Conservation (phyloP, 2,888 invertebrate species). For the Ariolimax columbianus region DNA sequence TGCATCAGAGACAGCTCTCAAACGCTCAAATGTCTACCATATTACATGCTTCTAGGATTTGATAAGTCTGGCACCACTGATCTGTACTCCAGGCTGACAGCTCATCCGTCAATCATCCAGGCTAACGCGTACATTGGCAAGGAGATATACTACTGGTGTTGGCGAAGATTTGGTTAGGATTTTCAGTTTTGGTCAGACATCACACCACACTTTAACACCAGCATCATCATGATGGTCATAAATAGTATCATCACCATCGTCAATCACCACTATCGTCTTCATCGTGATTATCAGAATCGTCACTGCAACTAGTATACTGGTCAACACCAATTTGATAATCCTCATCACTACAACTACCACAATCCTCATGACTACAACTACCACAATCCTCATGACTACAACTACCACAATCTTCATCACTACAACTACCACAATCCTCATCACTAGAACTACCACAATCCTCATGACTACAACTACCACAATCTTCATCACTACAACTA, state of each 20-base stretch:
- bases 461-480: no score
- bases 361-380: no score
- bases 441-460: no score
- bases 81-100: slow-evolving; percentile 59
- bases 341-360: no score
- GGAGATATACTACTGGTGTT: slow-evolving; percentile 70
- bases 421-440: no score
- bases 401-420: no score
- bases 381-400: no score
- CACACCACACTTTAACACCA: no score
- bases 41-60: slow-evolving; percentile 69
- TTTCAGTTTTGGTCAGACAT: not conserved
- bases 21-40: slow-evolving; percentile 61
- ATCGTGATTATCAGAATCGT: not conserved
- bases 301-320: no score
- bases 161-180: slow-evolving; percentile 63
- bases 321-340: no score
- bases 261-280: not conserved
- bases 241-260: not conserved
- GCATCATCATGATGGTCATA: no score
- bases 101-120: slow-evolving; percentile 62
- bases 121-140: slow-evolving; percentile 61
- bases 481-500: no score
- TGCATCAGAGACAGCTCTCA: not conserved
- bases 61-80: slow-evolving; percentile 71